Base-by-base conservation (phyloP, 2,113 vertebrate genomes). In the Oreocharis arfaki region DNA sequence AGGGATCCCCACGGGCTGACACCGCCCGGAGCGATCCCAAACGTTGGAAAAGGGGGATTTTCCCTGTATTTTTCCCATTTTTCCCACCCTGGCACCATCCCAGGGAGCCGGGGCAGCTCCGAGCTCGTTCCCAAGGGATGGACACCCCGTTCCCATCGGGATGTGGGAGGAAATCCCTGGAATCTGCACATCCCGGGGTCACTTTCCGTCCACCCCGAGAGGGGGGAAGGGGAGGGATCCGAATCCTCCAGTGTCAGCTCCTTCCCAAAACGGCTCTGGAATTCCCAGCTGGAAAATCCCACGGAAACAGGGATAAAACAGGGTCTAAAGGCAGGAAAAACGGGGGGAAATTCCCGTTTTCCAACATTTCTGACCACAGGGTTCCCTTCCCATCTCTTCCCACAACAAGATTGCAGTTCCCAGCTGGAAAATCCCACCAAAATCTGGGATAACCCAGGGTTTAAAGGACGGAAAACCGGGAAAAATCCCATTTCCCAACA, bases 231-330 rank as follows among this genome's bases (percentile, higher is more conserved):
- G 53, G 12, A 33, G 53, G 53, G 13, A 56, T 21, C 53, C 3
- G 8, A 19, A 33, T 8, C 53, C 53, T 13, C 30, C 53, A 2
- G 47, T 14, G 55, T 7, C n/a, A 23, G 23, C 9, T 11, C n/a
- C 23, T 60, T 39, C 59, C 59, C 35, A 13, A 11, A 37, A 11
- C 1, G 0, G 16, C 7, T 27, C 8, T 27, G 59, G 59, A 8
- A 60, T 27, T 60, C 59, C 35, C 59, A 60, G 57, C 35, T 27
- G 57, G 57, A 37, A 60, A 60, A 64, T 22, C 11, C 17, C 27
- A 30, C 0, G 0, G 4, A 33, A 56, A 56, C 2, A 0, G 20
- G 56, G 56, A 32, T 2, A 32, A 76, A 11, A 1, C 55, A 13
- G 13, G 33, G 4, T 26, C 15, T 8, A 39, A 26, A 49, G 19